phyloP scores from a whole-genome alignment of 2,888 invertebrate genomes.

The Micoletzkya japonica region DNA sequence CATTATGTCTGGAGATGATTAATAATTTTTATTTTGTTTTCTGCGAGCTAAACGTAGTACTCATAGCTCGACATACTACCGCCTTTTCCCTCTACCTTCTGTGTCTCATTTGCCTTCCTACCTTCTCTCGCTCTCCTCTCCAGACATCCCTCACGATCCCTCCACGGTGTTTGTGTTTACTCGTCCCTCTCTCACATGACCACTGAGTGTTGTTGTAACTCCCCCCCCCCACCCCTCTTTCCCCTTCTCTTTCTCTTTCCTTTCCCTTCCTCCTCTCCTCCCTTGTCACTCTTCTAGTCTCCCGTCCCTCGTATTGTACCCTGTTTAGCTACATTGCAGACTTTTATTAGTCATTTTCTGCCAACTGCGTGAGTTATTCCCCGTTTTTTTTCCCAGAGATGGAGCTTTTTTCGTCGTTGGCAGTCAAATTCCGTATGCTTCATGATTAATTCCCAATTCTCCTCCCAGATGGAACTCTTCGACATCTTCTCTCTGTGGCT shows the following conservation, averaged over 20 bases:
- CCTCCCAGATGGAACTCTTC: conserved; percentile 39
- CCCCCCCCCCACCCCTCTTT: neutral
- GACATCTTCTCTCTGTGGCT: conserved; percentile 54
- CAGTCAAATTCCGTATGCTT: neutral
- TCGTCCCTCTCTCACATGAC: neutral
- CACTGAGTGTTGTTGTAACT: no score
- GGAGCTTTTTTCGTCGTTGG: neutral
- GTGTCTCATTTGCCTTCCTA: neutral
- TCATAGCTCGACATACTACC: neutral
- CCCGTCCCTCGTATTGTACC: neutral
- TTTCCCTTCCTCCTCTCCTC: neutral
- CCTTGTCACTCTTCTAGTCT: neutral
- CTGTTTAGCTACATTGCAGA: no score
- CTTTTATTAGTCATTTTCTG: no score
- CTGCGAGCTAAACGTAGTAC: no score
- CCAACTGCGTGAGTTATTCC: no score
- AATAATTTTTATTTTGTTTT: no score
- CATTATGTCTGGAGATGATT: no score
- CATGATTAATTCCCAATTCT: neutral
- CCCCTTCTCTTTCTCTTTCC: conserved; percentile 5
- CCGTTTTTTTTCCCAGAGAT: no score
- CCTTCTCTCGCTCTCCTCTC: neutral
- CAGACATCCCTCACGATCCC: no score
- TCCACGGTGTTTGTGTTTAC: no score
- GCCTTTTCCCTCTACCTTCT: neutral